Base-by-base conservation (phyloP, 64 coral and sea anemone genomes). In the Hydrozoanthus tunicans region DNA sequence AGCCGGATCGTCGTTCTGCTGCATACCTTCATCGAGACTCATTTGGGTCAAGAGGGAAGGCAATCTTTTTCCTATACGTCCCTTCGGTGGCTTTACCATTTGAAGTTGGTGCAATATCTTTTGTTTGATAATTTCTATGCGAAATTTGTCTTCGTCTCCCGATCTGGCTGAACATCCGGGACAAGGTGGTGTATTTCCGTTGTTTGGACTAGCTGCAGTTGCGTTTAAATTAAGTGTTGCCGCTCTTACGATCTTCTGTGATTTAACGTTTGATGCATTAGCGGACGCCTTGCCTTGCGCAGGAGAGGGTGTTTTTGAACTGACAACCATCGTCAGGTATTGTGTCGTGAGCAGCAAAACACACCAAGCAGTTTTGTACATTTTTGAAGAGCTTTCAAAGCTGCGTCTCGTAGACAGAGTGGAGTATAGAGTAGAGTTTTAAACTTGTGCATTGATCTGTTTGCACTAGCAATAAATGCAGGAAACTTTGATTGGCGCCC, bases 391-490 rank as follows among this genome's bases (percentile, higher is more conserved):
- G 14, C 32, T 88, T 88, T 60, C 84, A 56, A 88, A 59, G 84
- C 84, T 51, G 84, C 84, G 84, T 69, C 53, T 74, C 11, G 6
- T 10, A 15, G 53, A 62, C 55, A 73, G 24, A 88, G 56, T 60
- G 68, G 55, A 74, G 53, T 17, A 59, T 6, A 56, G 53, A 58
- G 52, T 58, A 56, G 84, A 88, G 84, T 88, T 60, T 24, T 88
- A 88, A 73, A 86, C 73, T 75, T 88, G 51, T 14, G 55, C 13
- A 59, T 56, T 70, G 7, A 88, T 88, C 70, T 85, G 82, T 85
- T 85, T 85, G 64, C 82, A 85, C 82, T 74, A 88, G 69, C 70
- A 72, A 74, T 75, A 73, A 86, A 88, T 88, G 84, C 84, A 75
- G 84, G 84, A 74, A 59, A 75, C 84, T 73, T 75, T 88, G 84